These are phyloP conservation scores for Camponotus floridanus DNA, from an alignment of 1,140 invertebrate genomes.

Conservation along the genomic window DNA sequence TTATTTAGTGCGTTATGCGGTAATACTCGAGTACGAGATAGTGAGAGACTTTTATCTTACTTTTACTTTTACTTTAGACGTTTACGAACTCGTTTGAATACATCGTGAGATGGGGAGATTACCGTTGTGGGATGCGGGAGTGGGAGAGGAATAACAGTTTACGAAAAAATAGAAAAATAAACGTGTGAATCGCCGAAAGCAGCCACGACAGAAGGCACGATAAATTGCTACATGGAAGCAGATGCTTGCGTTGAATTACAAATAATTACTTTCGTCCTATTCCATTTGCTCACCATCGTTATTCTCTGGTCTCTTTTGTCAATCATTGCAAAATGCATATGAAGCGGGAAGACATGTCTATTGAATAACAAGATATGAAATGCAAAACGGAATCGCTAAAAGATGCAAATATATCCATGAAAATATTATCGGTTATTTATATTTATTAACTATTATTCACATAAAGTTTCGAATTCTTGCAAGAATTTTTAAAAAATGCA, in stretches of 20 bases:
- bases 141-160: slow-evolving; percentile 2
- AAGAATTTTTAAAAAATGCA: too few relatives aligned
- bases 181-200: slow-evolving; percentile 82
- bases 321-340: slow-evolving; percentile 34
- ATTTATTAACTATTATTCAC: background rate
- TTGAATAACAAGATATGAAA: background rate
- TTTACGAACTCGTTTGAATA: slow-evolving; percentile 57
- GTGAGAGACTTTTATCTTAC: slow-evolving; percentile 66
- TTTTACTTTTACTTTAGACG: slow-evolving; percentile 53
- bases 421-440: background rate
- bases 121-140: background rate
- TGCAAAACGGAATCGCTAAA: background rate
- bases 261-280: slow-evolving; percentile 44
- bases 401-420: background rate
- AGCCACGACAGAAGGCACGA: slow-evolving; percentile 84
- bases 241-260: slow-evolving; percentile 63
- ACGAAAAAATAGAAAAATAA: slow-evolving; percentile 83
- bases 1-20: slow-evolving; percentile 75
- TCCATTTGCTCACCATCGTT: slow-evolving; percentile 1
- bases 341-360: background rate
- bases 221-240: slow-evolving; percentile 83
- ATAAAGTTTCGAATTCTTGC: background rate
- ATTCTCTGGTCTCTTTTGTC: slow-evolving; percentile 22
- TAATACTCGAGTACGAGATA: slow-evolving; percentile 79
- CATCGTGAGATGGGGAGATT: slow-evolving; percentile 30